Conservation (phyloP, 1,140 invertebrate genomes). For the Nasonia giraulti region DNA sequence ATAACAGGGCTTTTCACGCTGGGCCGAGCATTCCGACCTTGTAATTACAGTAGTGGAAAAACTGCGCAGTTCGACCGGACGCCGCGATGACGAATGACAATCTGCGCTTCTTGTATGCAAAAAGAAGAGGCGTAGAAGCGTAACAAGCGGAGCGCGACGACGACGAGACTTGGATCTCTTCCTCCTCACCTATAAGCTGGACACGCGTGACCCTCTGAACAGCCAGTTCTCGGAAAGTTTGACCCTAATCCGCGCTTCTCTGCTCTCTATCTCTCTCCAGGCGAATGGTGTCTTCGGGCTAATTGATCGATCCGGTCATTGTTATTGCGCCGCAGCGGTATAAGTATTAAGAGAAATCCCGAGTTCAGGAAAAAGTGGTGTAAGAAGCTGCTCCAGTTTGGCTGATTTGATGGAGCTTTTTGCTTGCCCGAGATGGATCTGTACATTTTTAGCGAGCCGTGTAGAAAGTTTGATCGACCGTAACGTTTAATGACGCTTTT, state of each 20-base stretch:
- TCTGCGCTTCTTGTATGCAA: neutral
- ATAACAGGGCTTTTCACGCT: conserved; percentile 16
- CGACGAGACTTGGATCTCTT: neutral
- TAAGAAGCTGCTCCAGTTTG: no score
- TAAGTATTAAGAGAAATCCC: neutral
- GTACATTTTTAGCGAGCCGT: neutral
- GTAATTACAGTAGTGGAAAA: conserved; percentile 18
- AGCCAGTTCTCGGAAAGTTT: neutral
- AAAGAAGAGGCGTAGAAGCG: neutral
- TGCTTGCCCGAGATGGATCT: no score
- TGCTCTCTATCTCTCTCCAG: neutral
- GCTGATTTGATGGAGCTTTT: no score
- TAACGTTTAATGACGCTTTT: neutral
- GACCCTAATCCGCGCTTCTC: conserved; percentile 7
- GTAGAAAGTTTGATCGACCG: no score
- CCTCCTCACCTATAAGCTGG: neutral
- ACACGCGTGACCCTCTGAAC: no score
- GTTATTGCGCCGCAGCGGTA: no score
- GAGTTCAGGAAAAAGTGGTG: no score
- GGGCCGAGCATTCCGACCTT: conserved; percentile 1
- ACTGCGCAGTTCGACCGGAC: neutral
- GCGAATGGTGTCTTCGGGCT: neutral
- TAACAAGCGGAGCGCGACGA: conserved; percentile 13
- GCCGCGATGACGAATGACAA: conserved; percentile 23
- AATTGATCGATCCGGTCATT: neutral